Evolutionary conservation across 2,797 vertebrate genomes (phyloP), one percentile per base, ranked within the genome.

Genomic region (Balearica regulorum): DNA sequence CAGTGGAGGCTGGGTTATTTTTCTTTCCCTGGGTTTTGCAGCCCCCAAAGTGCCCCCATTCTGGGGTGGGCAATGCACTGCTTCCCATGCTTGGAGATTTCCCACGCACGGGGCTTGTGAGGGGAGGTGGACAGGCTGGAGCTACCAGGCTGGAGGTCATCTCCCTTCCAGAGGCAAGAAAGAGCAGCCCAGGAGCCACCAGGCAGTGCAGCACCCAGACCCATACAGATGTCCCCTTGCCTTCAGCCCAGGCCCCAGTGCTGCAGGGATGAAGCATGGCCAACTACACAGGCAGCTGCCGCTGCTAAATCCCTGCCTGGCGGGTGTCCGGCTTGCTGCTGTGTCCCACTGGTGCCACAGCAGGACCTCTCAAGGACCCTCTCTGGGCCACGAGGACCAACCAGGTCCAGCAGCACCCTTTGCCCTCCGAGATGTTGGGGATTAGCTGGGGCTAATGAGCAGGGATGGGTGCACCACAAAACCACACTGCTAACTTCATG

Each of bases 311-410:
- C 28, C 31, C 51, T 49, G 55, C 31, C 46, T 28, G 41, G 68
- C 4, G 2, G 29, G 37, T 65, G 46, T 19, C 37, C 4, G 1
- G 12, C 33, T 58, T n/a, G 31, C 18, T n/a, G 17, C 0, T 0
- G n/a, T 48, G 54, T 69, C 62, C 68, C 46, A 57, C n/a, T 33
- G 35, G 11, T 13, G 33, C 10, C 53, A 55, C 41, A 53, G 19
- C 1, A 2, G 43, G 11, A 49, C 54, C 46, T 71, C 70, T 49
- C 2, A 2, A 53, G 49, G 55, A 73, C 22, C 6, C 5, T 33
- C 43, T 54, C 48, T 35, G 31, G 26, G 35, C 57, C 9, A 5
- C 31, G 17, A 70, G n/a, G 20, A 44, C 13, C 35, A 65, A 44
- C 13, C 35, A 65, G 11, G 13, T 55, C 24, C 57, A 73, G 39